phyloP scores from a whole-genome alignment of 2,113 vertebrate genomes.

The Porphyrio hochstetteri region DNA sequence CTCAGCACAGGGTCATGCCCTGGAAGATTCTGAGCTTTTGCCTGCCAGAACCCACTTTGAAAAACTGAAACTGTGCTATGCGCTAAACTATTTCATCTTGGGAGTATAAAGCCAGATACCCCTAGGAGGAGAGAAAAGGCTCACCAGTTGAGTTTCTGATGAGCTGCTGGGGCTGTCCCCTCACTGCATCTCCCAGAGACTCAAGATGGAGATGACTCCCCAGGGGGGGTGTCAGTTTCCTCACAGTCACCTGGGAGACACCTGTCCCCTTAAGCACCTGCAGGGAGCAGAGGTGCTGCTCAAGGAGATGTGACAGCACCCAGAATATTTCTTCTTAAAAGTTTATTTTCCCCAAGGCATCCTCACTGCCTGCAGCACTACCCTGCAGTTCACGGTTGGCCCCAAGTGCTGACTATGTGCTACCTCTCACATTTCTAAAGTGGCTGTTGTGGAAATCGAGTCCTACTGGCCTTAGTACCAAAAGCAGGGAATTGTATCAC shows the following conservation, averaged over 20 bases:
- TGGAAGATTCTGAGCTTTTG: neutral
- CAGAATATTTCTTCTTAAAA: neutral
- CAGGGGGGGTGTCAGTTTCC: accelerated
- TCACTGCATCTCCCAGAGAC: accelerated
- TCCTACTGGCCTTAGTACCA: neutral
- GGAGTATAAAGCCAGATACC: neutral
- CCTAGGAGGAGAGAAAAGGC: neutral
- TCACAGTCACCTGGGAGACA: neutral
- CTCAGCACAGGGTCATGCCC: neutral
- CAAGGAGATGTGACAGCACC: neutral
- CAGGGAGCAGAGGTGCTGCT: neutral
- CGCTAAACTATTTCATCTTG: neutral
- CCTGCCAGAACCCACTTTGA: neutral
- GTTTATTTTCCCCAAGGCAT: neutral
- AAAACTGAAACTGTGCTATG: neutral
- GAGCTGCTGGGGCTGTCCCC: neutral
- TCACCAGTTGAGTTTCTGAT: neutral
- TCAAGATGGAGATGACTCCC: too few relatives aligned
- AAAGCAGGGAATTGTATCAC: neutral
- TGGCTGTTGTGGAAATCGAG: accelerated
- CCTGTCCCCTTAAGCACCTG: neutral
- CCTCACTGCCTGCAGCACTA: accelerated
- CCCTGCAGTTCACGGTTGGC: accelerated
- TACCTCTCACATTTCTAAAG: neutral
- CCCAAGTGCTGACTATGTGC: accelerated